Evolutionary conservation across 1,140 invertebrate genomes (phyloP), one percentile per base, ranked within the genome.

Genomic region (Drosophila bifasciata): DNA sequence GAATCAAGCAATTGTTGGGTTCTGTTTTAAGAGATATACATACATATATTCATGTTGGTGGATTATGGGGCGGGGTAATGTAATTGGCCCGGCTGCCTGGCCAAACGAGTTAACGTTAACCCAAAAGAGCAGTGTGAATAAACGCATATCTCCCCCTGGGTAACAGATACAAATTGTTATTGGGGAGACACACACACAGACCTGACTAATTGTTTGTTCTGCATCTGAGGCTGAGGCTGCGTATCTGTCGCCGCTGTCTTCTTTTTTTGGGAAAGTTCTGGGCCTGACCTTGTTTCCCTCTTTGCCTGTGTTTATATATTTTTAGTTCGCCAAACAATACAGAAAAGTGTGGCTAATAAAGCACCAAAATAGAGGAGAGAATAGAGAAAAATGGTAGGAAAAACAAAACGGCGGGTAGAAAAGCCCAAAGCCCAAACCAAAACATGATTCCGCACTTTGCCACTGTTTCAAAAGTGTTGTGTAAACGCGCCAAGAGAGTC

Each of bases 141-240:
- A 53, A 46, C 44, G 77, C 46, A 40, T 44, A 74, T 74, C 81
- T 62, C 52, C 3, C 32, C 19, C 39, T 36, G 55, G 44, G 76
- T 70, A 75, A 80, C 72, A 71, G 68, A 77, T 77, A 81, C 69
- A 86, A 86, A 88, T 83, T 67, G 64, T 59, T n/a, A n/a, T 16
- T 44, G 56, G 58, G 72, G 32, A 36, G 32, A 36, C 9, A 36
- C 72, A 60, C 59, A 60, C 72, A 63, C 59, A 60, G 64, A 75
- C 73, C 72, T 86, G 77, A 86, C 81, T 81, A 86, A 86, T 88
- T 88, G 81, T 85, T 88, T 86, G 56, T 60, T 75, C 72, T 64
- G 40, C 67, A 52, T 66, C 63, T 36, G 53, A 45, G 25, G 44
- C 50, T 50, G 57, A 5, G 1, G 23, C 51, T 51, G 57, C 61